Evolutionary conservation across 2,797 vertebrate genomes (phyloP), one percentile per base, ranked within the genome.

Genomic region (Tadarida brasiliensis): DNA sequence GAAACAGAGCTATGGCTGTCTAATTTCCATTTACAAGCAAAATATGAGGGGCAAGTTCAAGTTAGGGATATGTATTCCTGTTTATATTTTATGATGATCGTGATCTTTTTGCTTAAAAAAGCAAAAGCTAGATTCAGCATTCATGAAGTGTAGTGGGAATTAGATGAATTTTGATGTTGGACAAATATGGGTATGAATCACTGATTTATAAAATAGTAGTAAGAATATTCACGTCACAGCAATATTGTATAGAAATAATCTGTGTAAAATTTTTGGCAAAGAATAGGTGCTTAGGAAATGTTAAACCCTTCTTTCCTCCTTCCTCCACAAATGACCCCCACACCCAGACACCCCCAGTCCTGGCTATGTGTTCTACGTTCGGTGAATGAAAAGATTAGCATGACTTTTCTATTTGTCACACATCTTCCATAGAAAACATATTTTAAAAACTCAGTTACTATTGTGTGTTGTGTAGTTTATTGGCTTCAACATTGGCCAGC

Each of bases 121-220:
- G n/a, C n/a, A n/a, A n/a, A n/a, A 39, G 35, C 19, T 35, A 91
- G 57, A 83, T 89, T 91, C 19, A 22, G 63, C 19, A 54, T 73
- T 86, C 59, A 73, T 81, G 16, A 93, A 91, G 22, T 91, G 0
- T 63, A 39, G 26, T 59, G 35, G 49, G 90, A 82, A 94, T 39
- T 73, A 93, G 71, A 78, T 24, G 30, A 24, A 15, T 57, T 95
- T 92, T 82, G 91, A 87, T 12, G 61, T 70, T 68, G 51, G 39
- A 81, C 33, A 76, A 28, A 54, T 67, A 39, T 70, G 22, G 7
- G 3, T 74, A 14, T 68, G 44, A 95, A 35, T 65, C 68, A 89
- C 4, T 73, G 90, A 89, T 63, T 92, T 80, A 67, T 80, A 54
- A 84, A 65, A 90, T 49, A 15, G 39, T 20, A 82, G 93, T 87